Percentiles rank a stretch among this genome's conserved stretches.
These are phyloP conservation scores for Carpatolechia fugitivella DNA, from an alignment of 2,888 invertebrate genomes.

Conservation along the genomic window DNA sequence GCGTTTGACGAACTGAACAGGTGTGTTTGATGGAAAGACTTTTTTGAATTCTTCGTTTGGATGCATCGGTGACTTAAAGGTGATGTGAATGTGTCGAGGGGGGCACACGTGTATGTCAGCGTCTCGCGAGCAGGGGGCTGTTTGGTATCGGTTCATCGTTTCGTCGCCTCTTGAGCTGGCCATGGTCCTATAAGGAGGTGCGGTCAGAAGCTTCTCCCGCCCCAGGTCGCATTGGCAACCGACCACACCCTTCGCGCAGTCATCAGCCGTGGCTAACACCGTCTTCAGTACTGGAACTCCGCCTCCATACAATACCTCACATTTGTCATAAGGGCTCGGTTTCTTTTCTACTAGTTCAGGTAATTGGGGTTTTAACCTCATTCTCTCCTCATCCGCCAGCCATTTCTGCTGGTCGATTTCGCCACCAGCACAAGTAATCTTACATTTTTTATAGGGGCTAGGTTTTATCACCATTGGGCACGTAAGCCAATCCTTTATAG, in stretches of 20 bases:
- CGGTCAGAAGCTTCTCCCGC: constrained; percentile 66
- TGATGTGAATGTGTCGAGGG: constrained; percentile 60
- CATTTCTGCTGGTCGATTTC: not conserved
- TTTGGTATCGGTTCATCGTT: constrained; percentile 46
- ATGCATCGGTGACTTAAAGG: constrained; percentile 62
- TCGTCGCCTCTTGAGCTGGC: constrained; percentile 41
- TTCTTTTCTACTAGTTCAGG: not conserved
- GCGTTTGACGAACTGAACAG: constrained; percentile 63
- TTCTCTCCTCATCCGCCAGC: not conserved
- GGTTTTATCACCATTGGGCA: not conserved
- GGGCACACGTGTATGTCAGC: constrained; percentile 60
- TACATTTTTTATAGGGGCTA: not conserved
- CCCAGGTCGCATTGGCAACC: constrained; percentile 69
- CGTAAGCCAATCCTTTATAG: not conserved
- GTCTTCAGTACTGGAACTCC: not conserved
- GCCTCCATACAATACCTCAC: not conserved
- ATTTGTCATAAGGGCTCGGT: not conserved
- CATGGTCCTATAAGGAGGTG: constrained; percentile 57
- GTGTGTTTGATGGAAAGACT: constrained; percentile 67
- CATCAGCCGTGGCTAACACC: not conserved
- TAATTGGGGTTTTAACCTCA: not conserved
- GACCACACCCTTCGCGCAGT: constrained; percentile 29
- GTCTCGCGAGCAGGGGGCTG: constrained; percentile 63
- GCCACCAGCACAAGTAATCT: not conserved
- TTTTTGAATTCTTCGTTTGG: constrained; percentile 62